These are phyloP conservation scores for Mirza zaza DNA, from an alignment of 2,113 vertebrate species.

Conservation along the genomic window DNA sequence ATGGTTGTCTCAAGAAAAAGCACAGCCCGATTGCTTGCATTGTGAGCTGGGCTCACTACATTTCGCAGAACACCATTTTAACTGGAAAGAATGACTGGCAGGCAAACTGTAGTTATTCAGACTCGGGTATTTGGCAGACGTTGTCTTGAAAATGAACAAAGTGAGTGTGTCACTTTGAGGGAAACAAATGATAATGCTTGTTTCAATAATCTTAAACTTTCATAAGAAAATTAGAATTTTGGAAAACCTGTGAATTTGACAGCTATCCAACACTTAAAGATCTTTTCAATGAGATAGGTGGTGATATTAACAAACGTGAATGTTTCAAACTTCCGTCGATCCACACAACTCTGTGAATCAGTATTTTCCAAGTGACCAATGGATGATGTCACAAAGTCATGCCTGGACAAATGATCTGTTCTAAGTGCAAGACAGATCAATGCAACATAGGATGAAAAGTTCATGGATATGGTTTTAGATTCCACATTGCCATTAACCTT, in stretches of 20 bases:
- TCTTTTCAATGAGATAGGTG: neutral
- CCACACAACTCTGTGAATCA: neutral
- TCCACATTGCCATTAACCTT: neutral
- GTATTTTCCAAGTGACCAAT: neutral
- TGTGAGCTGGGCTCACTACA: neutral
- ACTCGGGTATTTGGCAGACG: neutral
- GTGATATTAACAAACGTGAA: constrained; percentile 16
- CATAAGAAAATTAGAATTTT: constrained; percentile 32
- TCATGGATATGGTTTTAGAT: neutral
- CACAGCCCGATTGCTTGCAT: neutral
- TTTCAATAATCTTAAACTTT: neutral
- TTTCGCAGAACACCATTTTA: neutral
- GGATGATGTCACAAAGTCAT: neutral
- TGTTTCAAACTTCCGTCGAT: neutral
- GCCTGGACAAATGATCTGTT: neutral
- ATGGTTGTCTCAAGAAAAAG: neutral
- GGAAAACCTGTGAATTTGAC: neutral
- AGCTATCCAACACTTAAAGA: neutral
- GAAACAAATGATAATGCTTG: neutral
- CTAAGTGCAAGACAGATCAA: neutral
- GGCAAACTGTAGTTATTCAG: neutral
- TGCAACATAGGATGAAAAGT: neutral
- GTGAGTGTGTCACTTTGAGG: neutral
- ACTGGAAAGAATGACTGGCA: neutral
- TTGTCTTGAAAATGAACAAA: neutral